Percentiles rank a stretch among this genome's conserved stretches.
Evolutionary conservation across 2,113 vertebrate genomes (phyloP).

Genomic region (Edolisoma coerulescens): DNA sequence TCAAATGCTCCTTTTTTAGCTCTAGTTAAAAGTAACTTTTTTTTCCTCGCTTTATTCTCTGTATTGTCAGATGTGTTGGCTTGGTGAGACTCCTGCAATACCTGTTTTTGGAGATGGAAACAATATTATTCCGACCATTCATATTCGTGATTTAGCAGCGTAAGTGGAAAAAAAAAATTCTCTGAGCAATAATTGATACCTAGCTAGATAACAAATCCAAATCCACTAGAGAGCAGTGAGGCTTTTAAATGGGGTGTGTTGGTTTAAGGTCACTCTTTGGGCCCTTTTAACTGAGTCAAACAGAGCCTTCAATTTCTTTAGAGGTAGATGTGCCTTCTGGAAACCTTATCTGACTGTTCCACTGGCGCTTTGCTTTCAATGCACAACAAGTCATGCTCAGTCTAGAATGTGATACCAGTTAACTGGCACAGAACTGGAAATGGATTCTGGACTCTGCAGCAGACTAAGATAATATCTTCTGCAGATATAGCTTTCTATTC

Average conservation of each 20-base stretch:
- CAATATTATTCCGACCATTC: constrained; percentile 86
- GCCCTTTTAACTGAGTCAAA: background rate
- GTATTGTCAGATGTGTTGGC: constrained; percentile 78
- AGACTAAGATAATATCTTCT: background rate
- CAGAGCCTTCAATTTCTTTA: background rate
- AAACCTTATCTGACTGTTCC: background rate
- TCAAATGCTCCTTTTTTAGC: background rate
- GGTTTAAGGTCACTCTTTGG: background rate
- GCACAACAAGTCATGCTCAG: background rate
- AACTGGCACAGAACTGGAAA: background rate
- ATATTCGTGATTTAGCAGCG: constrained; percentile 87
- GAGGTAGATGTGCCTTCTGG: background rate
- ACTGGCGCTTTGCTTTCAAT: background rate
- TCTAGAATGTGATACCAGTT: background rate
- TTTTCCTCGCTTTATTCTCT: background rate
- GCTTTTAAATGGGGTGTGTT: background rate
- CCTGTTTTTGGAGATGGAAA: constrained; percentile 85
- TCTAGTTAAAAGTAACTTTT: background rate
- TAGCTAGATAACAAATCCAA: background rate
- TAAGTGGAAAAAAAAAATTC: constrained; percentile 32
- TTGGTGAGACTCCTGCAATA: constrained; percentile 73
- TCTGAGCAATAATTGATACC: background rate
- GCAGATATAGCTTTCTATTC: background rate
- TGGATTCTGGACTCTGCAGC: background rate
- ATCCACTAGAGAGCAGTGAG: background rate